These are phyloP conservation scores for Prosopocoilus inquinatus DNA, from an alignment of 2,888 invertebrate species.

Conservation along the genomic window DNA sequence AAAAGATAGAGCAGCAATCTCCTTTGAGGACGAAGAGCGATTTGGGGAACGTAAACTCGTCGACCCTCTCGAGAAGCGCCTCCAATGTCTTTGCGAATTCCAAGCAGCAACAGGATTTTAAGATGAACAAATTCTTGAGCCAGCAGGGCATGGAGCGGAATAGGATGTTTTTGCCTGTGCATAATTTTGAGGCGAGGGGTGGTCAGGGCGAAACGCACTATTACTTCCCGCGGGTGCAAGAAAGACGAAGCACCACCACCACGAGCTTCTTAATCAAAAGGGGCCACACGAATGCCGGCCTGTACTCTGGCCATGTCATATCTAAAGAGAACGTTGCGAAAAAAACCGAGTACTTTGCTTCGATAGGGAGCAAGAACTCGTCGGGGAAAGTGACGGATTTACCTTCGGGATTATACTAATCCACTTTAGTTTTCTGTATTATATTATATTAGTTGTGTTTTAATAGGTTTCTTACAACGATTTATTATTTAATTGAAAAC, in stretches of 20 bases:
- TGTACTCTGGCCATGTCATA: slow-evolving; percentile 62
- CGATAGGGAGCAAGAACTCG: slow-evolving; percentile 51
- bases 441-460: neutral
- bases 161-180: slow-evolving; percentile 45
- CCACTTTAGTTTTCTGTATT: neutral
- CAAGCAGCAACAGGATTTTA: slow-evolving; percentile 8
- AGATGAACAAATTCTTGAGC: slow-evolving; percentile 21
- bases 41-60: slow-evolving; percentile 36
- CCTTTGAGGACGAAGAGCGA: slow-evolving; percentile 35
- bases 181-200: slow-evolving; percentile 28
- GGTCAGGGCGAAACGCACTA: slow-evolving; percentile 48
- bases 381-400: slow-evolving; percentile 68
- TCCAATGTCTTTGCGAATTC: slow-evolving; percentile 34
- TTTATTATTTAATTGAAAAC: neutral
- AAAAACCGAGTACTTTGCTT: slow-evolving; percentile 44
- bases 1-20: slow-evolving; percentile 15
- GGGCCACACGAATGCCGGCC: slow-evolving; percentile 62
- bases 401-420: slow-evolving; percentile 69
- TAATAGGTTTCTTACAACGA: slow-evolving; percentile 2
- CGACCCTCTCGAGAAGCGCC: slow-evolving; percentile 36
- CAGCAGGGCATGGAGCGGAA: slow-evolving; percentile 40
- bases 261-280: slow-evolving; percentile 59
- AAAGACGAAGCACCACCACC: slow-evolving; percentile 52
- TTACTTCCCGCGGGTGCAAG: slow-evolving; percentile 48
- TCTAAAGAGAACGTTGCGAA: slow-evolving; percentile 41